Evolutionary conservation across 37 sponge, comb jelly and placozoan species (phyloP).

Genomic region (Geodia barretti): DNA sequence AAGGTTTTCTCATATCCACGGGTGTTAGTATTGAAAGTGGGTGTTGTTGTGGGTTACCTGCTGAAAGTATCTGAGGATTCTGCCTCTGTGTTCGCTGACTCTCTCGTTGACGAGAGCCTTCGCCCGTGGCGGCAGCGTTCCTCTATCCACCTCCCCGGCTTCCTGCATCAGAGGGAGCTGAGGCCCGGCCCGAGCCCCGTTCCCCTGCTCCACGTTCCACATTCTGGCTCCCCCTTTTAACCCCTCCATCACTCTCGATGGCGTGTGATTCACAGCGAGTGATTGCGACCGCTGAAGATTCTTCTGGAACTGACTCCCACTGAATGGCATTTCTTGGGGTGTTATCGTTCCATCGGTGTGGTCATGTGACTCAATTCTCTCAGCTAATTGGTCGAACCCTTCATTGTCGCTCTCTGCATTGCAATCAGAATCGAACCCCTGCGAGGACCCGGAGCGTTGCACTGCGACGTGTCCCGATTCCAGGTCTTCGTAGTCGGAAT

Average conservation of each 20-base stretch:
- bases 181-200: conserved; percentile 17
- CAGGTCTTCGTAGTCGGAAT: neutral
- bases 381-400: neutral
- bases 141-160: neutral
- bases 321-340: too few relatives aligned
- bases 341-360: neutral
- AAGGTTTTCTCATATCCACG: too few relatives aligned
- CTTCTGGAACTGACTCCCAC: neutral
- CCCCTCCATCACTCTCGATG: conserved; percentile 1
- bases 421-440: conserved; percentile 25
- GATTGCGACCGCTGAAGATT: neutral
- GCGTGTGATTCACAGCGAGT: neutral
- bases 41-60: too few relatives aligned
- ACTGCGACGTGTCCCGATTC: conserved; percentile 1
- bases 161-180: neutral
- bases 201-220: conserved; percentile 9
- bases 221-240: conserved; percentile 23
- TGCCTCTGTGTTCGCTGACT: conserved; percentile 17
- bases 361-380: neutral
- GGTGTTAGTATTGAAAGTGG: too few relatives aligned
- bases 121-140: neutral
- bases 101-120: conserved; percentile 25
- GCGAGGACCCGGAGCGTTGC: conserved; percentile 19
- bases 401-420: conserved; percentile 27
- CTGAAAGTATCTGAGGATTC: conserved; percentile 29